phyloP scores from a whole-genome alignment of 2,797 vertebrate species.

The Scleropages formosus region DNA sequence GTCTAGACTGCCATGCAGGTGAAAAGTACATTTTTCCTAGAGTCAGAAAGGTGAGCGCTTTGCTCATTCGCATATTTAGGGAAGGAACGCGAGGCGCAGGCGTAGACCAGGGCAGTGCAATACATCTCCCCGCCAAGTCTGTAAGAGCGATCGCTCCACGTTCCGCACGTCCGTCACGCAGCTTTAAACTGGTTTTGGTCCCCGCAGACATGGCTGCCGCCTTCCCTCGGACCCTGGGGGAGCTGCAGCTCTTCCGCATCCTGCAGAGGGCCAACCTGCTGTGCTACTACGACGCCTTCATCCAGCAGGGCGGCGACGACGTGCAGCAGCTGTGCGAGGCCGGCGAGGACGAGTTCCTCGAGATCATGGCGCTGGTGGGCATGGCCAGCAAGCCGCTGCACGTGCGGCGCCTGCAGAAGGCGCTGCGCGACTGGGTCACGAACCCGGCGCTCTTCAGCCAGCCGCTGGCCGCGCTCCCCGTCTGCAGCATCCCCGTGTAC shows the following conservation, averaged over 20 bases:
- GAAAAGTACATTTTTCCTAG: no score
- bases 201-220: slow-evolving; percentile 85
- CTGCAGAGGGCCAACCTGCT: slow-evolving; percentile 94
- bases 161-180: slow-evolving; percentile 11
- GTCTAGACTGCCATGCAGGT: no score
- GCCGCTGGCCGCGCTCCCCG: slow-evolving; percentile 88
- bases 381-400: slow-evolving; percentile 99
- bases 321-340: slow-evolving; percentile 98
- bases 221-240: slow-evolving; percentile 92
- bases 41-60: no score
- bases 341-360: slow-evolving; percentile 95
- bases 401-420: slow-evolving; percentile 92
- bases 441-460: slow-evolving; percentile 96
- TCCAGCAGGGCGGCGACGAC: slow-evolving; percentile 96
- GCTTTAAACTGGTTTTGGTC: neutral
- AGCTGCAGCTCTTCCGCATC: slow-evolving; percentile 95
- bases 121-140: no score
- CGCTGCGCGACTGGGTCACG: slow-evolving; percentile 95
- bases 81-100: no score
- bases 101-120: no score
- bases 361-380: slow-evolving; percentile 97
- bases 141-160: neutral
- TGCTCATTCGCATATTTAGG: no score
- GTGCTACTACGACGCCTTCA: slow-evolving; percentile 98
- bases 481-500: slow-evolving; percentile 97